phyloP scores from a whole-genome alignment of 2,888 invertebrate species.

The Lochmaea crataegi region DNA sequence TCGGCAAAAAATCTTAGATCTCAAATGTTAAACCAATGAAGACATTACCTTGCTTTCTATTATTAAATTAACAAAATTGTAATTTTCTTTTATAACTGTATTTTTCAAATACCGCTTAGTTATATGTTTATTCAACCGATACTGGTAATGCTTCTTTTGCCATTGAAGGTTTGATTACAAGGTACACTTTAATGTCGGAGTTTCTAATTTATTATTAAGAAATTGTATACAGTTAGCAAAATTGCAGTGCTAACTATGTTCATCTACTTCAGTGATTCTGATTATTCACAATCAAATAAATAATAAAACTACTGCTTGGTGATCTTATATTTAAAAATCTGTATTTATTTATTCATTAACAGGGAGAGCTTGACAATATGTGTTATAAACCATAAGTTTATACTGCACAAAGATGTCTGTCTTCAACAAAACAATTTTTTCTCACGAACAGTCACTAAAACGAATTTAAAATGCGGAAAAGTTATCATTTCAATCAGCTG shows the following conservation, averaged over 20 bases:
- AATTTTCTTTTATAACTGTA: conserved; percentile 7
- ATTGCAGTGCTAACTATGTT: not conserved
- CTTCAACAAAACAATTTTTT: no score
- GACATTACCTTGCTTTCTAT: conserved; percentile 10
- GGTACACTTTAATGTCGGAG: not conserved
- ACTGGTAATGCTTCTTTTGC: conserved; percentile 1
- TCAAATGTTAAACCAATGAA: not conserved
- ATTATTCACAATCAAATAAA: not conserved
- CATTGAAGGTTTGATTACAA: conserved; percentile 14
- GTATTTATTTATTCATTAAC: no score
- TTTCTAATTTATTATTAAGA: conserved; percentile 9
- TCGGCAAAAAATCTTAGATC: not conserved
- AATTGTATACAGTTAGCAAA: not conserved
- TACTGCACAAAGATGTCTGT: no score
- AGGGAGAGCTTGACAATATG: no score
- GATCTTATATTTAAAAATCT: not conserved
- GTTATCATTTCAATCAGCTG: no score
- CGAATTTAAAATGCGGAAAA: no score
- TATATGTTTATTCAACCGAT: conserved; percentile 8
- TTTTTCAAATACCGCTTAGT: conserved; percentile 5
- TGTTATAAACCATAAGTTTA: no score
- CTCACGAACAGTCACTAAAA: no score
- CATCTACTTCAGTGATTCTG: not conserved
- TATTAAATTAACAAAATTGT: conserved; percentile 1
- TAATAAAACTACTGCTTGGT: not conserved